These are phyloP conservation scores for Meleagris gallopavo DNA, from an alignment of 2,113 vertebrate species.

Conservation along the genomic window DNA sequence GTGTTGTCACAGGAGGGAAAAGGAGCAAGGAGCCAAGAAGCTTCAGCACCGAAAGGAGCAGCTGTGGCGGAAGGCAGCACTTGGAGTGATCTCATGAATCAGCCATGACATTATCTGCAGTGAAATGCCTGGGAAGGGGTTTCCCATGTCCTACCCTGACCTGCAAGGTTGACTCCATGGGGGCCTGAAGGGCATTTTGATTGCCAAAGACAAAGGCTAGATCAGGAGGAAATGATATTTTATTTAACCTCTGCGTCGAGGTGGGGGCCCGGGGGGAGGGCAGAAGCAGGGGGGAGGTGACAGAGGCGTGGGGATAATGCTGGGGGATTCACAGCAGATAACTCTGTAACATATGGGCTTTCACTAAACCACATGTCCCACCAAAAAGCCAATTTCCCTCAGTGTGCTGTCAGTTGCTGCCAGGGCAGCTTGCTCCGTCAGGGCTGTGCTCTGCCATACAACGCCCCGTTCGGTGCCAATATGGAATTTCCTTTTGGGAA, in stretches of 20 bases:
- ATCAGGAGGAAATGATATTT: conserved; percentile 76
- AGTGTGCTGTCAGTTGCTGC: neutral
- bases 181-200: conserved; percentile 65
- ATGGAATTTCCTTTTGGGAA: conserved; percentile 38
- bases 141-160: conserved; percentile 77
- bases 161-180: conserved; percentile 65
- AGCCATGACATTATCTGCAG: conserved; percentile 70
- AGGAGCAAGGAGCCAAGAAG: conserved; percentile 11
- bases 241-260: conserved; percentile 66
- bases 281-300: neutral
- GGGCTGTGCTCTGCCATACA: neutral
- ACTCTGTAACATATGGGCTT: conserved; percentile 65
- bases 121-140: conserved; percentile 72
- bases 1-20: neutral
- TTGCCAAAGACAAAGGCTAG: conserved; percentile 72
- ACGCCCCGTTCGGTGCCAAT: neutral
- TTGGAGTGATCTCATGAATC: conserved; percentile 68
- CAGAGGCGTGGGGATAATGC: conserved; percentile 28
- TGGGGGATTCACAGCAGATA: conserved; percentile 52
- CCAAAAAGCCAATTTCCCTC: neutral
- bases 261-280: conserved; percentile 2
- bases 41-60: neutral
- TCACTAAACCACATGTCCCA: conserved; percentile 10
- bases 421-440: neutral
- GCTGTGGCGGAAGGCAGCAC: neutral